phyloP scores from a whole-genome alignment of 2,113 vertebrate species.

The Cynoglossus semilaevis region DNA sequence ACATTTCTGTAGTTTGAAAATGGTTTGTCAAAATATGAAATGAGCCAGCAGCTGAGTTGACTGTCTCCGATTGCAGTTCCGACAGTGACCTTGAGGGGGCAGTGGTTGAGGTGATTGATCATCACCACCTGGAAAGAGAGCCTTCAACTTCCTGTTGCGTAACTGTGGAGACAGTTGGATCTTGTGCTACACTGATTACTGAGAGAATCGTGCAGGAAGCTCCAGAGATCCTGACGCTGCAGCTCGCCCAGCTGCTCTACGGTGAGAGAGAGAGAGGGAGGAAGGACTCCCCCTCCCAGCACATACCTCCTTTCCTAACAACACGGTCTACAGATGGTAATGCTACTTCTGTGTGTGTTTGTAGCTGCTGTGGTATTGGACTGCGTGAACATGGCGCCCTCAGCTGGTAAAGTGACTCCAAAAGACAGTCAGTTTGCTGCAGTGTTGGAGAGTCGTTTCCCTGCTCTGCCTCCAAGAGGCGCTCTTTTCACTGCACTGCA shows the following conservation, averaged over 20 bases:
- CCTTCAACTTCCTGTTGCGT: slow-evolving; percentile 69
- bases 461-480: slow-evolving; percentile 75
- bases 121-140: slow-evolving; percentile 79
- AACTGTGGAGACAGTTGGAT: slow-evolving; percentile 84
- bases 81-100: slow-evolving; percentile 81
- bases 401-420: slow-evolving; percentile 85
- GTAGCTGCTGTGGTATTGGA: slow-evolving; percentile 87
- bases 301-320: too few species aligned
- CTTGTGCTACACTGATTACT: slow-evolving; percentile 86
- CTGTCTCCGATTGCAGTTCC: slow-evolving; percentile 62
- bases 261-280: slow-evolving; percentile 64
- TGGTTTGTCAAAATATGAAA: too few species aligned
- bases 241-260: slow-evolving; percentile 81
- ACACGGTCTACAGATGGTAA: too few species aligned
- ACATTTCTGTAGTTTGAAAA: too few species aligned
- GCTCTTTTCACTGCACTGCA: slow-evolving; percentile 81
- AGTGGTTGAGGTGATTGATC: slow-evolving; percentile 87
- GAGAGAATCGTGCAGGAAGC: slow-evolving; percentile 83
- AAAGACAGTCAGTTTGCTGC: slow-evolving; percentile 77
- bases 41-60: not conserved
- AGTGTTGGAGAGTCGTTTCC: slow-evolving; percentile 80
- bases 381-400: slow-evolving; percentile 88
- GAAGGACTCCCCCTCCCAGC: too few species aligned
- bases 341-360: slow-evolving; percentile 5
- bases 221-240: slow-evolving; percentile 80